phyloP scores from a whole-genome alignment of 2,113 vertebrate species.

The Percopsis transmontana region DNA sequence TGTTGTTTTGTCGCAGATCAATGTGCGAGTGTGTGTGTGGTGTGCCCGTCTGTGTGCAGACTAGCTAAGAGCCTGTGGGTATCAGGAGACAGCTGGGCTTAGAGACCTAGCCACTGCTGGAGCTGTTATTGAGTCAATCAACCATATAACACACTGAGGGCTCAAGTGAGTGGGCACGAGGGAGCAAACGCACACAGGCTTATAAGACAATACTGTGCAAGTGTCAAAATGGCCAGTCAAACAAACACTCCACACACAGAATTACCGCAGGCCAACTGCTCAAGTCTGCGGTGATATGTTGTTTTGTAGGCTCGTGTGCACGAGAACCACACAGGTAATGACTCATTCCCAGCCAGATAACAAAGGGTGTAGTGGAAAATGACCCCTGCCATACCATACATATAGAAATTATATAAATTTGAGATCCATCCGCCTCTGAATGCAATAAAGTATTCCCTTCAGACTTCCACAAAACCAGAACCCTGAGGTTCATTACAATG shows the following conservation, averaged over 20 bases:
- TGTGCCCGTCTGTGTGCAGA: constrained; percentile 6
- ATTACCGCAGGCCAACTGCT: constrained; percentile 20
- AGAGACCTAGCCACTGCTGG: constrained; percentile 42
- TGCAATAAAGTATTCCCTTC: background rate
- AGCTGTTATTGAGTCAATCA: constrained; percentile 69
- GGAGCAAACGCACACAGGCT: constrained; percentile 46
- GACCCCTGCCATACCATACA: background rate
- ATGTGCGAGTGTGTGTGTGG: background rate
- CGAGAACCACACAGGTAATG: background rate
- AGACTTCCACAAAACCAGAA: background rate
- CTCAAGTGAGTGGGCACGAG: constrained; percentile 53
- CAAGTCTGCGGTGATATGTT: constrained; percentile 19
- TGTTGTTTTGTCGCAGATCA: constrained; percentile 46
- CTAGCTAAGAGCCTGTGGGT: constrained; percentile 35
- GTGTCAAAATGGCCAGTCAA: constrained; percentile 18
- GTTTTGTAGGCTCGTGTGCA: background rate
- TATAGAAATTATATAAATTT: background rate
- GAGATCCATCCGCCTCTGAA: background rate
- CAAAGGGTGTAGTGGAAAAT: background rate
- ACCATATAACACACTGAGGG: constrained; percentile 51
- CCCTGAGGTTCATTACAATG: background rate
- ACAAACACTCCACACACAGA: constrained; percentile 8
- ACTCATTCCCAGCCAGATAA: constrained; percentile 1
- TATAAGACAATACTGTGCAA: constrained; percentile 47
- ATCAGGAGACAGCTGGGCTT: constrained; percentile 57